These are phyloP conservation scores for Callaeas wilsoni DNA, from an alignment of 2,113 vertebrate genomes.

Conservation along the genomic window DNA sequence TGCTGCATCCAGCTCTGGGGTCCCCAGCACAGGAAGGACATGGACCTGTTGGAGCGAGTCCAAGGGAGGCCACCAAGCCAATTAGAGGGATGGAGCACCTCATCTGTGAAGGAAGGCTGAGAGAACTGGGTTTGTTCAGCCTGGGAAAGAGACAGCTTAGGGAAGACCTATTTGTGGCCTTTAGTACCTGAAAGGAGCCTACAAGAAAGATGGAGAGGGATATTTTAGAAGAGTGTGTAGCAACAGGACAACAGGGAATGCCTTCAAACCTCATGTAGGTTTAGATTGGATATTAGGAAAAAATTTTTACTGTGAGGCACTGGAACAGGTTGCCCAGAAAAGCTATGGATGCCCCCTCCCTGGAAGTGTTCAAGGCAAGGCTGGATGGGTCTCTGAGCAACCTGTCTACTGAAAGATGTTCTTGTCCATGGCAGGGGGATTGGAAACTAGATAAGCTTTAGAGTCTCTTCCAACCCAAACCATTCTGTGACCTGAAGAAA, in stretches of 20 bases:
- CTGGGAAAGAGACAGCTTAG: background rate
- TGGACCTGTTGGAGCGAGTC: accelerated
- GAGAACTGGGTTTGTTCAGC: background rate
- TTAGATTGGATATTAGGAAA: background rate
- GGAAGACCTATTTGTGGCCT: background rate
- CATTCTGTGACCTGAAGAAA: background rate
- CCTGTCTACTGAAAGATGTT: background rate
- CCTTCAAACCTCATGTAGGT: background rate
- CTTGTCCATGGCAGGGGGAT: accelerated
- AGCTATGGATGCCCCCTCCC: background rate
- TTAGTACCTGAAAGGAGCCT: background rate
- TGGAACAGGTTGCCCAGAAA: background rate
- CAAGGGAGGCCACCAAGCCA: accelerated
- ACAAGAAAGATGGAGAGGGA: background rate
- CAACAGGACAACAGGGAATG: background rate
- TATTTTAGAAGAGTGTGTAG: background rate
- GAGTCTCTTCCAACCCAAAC: background rate
- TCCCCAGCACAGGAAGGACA: background rate
- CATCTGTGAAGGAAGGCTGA: background rate
- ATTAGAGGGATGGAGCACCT: background rate
- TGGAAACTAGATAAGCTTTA: background rate
- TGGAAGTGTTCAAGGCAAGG: background rate
- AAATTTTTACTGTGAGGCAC: background rate
- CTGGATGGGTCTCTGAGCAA: background rate
- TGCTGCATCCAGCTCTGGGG: background rate